Evolutionary conservation across 2,113 vertebrate species (phyloP), one percentile per base, ranked within the genome.

Genomic region (Spea multiplicata): DNA sequence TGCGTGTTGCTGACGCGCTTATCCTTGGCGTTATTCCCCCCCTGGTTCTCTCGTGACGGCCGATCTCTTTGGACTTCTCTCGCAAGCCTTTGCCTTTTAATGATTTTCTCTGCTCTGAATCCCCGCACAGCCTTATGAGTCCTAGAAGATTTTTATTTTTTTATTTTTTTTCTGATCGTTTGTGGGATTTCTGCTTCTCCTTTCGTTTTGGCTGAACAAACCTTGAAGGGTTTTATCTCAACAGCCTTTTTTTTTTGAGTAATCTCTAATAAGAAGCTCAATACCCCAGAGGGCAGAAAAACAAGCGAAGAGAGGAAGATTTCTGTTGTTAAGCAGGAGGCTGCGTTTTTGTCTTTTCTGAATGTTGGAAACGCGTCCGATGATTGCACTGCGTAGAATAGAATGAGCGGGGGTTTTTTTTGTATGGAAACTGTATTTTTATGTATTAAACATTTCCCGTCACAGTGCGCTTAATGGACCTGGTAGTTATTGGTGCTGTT

Each of bases 331-430:
- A 50, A 13, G 16, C 45, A 17, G 4, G 46, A 17, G 44, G 72
- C 76, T 79, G 76, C 9, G n/a, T 66, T 65, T 64, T 44, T 66
- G 76, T 78, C 59, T 57, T n/a, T n/a, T 0, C 44, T 16, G 52
- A 70, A n/a, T 49, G 30, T 1, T n/a, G n/a, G n/a, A n/a, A n/a
- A n/a, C n/a, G n/a, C n/a, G 30, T 30, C 30, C 2, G 30, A 30
- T 30, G 30, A 30, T 30, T 30, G 30, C 30, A 2, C 30, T 30
- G 30, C 30, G 30, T 30, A 2, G 30, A 30, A 30, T 30, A 30
- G 30, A 30, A 30, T 30, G 30, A 30, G 30, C 30, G 30, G n/a
- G n/a, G n/a, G n/a, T 30, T 30, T 30, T 30, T 30, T 30, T 30
- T 30, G 30, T 2, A 30, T 30, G 30, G 30, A 30, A 30, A 30